phyloP scores from a whole-genome alignment of 2,113 vertebrate genomes.

The Eulacestoma nigropectus region DNA sequence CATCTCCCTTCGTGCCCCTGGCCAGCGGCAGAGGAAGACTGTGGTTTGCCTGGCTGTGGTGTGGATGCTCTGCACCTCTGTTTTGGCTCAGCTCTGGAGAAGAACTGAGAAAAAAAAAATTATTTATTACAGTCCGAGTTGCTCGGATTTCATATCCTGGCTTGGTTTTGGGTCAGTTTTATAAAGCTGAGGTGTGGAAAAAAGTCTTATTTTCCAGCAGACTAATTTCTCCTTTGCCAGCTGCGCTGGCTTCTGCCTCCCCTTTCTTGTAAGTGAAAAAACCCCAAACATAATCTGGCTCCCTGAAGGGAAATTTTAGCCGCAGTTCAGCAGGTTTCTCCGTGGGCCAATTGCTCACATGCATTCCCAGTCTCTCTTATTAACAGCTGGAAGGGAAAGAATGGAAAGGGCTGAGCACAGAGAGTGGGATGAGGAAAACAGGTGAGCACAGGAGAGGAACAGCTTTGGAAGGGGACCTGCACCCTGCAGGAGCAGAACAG shows the following conservation, averaged over 20 bases:
- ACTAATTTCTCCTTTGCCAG: neutral
- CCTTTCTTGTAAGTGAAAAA: slow-evolving; percentile 32
- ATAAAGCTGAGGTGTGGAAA: neutral
- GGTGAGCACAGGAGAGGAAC: neutral
- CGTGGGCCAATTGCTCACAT: neutral
- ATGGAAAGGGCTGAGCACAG: neutral
- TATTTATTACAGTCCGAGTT: neutral
- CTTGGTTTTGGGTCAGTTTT: neutral
- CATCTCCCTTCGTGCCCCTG: neutral
- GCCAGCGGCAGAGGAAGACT: neutral
- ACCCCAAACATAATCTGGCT: neutral
- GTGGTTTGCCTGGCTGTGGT: neutral
- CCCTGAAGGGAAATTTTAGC: slow-evolving; percentile 6
- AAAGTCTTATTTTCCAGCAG: neutral
- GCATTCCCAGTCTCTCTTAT: neutral
- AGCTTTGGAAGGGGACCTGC: neutral
- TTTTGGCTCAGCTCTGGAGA: neutral
- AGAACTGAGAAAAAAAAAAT: neutral
- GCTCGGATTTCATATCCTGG: slow-evolving; percentile 3
- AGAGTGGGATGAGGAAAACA: neutral
- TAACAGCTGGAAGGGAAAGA: neutral
- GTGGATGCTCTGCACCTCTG: neutral
- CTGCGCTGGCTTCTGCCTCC: neutral
- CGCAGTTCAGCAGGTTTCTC: neutral
- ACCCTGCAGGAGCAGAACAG: neutral